These are phyloP conservation scores for Brachionus plicatilis DNA, from an alignment of 1,140 invertebrate species.

Conservation along the genomic window DNA sequence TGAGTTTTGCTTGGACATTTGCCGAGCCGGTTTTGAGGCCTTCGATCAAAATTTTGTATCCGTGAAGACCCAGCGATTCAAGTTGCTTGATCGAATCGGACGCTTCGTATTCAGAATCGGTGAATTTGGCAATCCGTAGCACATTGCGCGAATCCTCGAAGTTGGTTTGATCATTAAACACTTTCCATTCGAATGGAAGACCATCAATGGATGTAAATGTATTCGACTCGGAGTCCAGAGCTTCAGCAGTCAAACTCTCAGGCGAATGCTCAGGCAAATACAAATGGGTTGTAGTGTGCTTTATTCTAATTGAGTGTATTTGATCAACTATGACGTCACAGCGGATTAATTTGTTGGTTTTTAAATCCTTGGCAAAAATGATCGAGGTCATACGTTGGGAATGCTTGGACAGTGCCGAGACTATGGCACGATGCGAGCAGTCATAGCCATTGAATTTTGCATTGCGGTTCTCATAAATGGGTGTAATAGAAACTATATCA, in stretches of 20 bases:
- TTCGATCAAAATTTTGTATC: conserved; percentile 29
- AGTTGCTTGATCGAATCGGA: neutral
- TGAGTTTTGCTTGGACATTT: neutral
- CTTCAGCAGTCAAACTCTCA: neutral
- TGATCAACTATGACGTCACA: conserved; percentile 39
- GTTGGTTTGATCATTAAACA: neutral
- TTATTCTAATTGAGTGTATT: conserved; percentile 22
- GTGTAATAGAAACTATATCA: conserved; percentile 8
- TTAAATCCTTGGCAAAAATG: conserved; percentile 16
- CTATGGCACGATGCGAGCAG: neutral
- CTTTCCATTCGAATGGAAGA: conserved; percentile 36
- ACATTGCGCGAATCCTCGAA: neutral
- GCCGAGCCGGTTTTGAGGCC: conserved; percentile 14
- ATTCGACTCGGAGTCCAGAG: neutral
- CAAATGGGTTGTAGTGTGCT: neutral
- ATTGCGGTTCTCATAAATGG: neutral
- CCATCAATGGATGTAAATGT: conserved; percentile 22
- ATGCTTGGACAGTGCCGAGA: conserved; percentile 2
- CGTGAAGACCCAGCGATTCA: neutral
- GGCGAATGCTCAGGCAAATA: conserved; percentile 36
- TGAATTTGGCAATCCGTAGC: neutral
- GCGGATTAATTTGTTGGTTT: conserved; percentile 3
- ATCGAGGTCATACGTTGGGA: neutral
- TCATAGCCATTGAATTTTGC: neutral
- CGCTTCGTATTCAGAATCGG: conserved; percentile 3